Evolutionary conservation across 2,888 invertebrate genomes (phyloP).

Genomic region (Pyrrhia umbra): DNA sequence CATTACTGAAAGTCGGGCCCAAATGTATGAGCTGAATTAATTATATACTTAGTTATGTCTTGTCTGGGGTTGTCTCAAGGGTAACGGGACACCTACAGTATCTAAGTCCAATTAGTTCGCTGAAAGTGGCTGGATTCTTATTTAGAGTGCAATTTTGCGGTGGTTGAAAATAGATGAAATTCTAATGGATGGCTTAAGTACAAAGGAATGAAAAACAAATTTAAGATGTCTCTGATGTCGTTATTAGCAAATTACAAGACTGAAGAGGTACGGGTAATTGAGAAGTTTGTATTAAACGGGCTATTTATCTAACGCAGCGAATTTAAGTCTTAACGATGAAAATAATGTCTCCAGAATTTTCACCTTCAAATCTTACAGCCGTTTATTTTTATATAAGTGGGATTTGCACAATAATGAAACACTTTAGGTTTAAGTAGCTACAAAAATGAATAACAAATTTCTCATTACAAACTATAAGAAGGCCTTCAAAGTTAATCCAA

Average conservation of each 20-base stretch:
- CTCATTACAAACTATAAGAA: slow-evolving; percentile 14
- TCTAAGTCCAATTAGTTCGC: slow-evolving; percentile 28
- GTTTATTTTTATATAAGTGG: background rate
- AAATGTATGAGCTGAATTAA: slow-evolving; percentile 40
- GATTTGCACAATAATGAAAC: background rate
- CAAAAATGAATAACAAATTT: background rate
- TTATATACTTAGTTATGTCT: slow-evolving; percentile 20
- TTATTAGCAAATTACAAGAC: slow-evolving; percentile 4
- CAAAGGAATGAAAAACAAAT: slow-evolving; percentile 23
- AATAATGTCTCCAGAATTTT: background rate
- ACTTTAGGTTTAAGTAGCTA: background rate
- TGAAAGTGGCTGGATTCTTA: slow-evolving; percentile 28
- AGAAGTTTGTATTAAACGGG: background rate
- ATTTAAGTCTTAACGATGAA: background rate
- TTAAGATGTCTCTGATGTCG: slow-evolving; percentile 21
- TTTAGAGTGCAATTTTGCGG: slow-evolving; percentile 26
- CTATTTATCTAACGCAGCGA: background rate
- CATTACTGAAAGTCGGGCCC: slow-evolving; percentile 26
- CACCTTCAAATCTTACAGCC: background rate
- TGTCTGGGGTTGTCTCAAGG: slow-evolving; percentile 63
- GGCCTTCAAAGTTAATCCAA: slow-evolving; percentile 23
- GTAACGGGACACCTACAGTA: slow-evolving; percentile 25
- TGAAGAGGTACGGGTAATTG: background rate
- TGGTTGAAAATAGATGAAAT: slow-evolving; percentile 26
- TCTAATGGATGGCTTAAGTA: slow-evolving; percentile 24